Conservation (phyloP, 2,888 invertebrate genomes). For the Netelia fuscicornis region DNA sequence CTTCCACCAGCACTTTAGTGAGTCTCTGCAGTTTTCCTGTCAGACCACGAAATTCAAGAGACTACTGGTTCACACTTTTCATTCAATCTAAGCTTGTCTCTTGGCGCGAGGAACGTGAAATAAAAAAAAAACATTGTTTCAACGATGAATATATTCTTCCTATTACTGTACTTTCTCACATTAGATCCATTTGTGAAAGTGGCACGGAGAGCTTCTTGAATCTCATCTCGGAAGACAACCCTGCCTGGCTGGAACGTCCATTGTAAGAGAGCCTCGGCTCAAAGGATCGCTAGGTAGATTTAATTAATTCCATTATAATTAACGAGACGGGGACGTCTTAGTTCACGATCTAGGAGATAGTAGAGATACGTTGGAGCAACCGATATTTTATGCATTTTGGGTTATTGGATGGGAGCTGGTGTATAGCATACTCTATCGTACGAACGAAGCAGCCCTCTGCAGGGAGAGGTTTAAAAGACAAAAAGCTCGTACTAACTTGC, state of each 20-base stretch:
- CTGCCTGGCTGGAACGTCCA: not conserved
- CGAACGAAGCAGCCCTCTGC: not conserved
- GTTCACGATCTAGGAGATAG: constrained; percentile 8
- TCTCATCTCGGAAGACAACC: not conserved
- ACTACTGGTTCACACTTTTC: not conserved
- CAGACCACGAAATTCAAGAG: not conserved
- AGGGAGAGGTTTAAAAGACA: not conserved
- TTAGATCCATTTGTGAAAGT: not conserved
- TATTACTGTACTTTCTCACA: not conserved
- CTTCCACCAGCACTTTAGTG: not conserved
- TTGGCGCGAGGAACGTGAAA: not conserved
- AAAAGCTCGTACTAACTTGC: not conserved
- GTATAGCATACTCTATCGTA: not conserved
- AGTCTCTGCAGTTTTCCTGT: not conserved
- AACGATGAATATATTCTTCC: not conserved
- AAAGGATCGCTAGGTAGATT: constrained; percentile 12
- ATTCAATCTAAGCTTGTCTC: not conserved
- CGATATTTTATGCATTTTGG: constrained; percentile 51
- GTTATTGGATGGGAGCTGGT: constrained; percentile 44
- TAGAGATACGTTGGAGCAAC: constrained; percentile 19
- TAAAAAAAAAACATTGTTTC: not conserved
- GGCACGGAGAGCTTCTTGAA: not conserved
- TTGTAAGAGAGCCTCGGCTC: constrained; percentile 19
- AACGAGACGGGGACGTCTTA: constrained; percentile 63
- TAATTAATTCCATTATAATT: constrained; percentile 72